Percentiles rank a stretch among this genome's conserved stretches.
These are phyloP conservation scores for Tenthredo scrophulariae DNA, from an alignment of 2,888 invertebrate species.

Conservation along the genomic window DNA sequence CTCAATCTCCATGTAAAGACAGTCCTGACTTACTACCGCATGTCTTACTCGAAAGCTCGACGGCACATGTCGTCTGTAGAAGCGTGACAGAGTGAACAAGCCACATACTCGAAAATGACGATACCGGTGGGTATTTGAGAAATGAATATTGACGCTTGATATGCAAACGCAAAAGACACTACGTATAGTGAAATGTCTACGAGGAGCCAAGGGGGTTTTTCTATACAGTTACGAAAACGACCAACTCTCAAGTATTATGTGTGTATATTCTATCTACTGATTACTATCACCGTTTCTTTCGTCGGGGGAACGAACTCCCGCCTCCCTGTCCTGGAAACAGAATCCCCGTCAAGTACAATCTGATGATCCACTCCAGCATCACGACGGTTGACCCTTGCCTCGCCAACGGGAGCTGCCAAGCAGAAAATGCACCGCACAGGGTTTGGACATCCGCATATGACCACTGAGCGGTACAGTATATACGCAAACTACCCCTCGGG, in stretches of 20 bases:
- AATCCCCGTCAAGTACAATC: constrained; percentile 72
- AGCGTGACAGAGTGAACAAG: neutral
- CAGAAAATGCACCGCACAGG: constrained; percentile 32
- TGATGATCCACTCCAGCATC: constrained; percentile 73
- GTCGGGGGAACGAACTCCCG: constrained; percentile 65
- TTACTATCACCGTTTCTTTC: constrained; percentile 72
- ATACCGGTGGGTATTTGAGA: neutral
- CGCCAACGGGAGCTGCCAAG: constrained; percentile 68
- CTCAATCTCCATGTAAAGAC: neutral
- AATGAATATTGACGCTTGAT: neutral
- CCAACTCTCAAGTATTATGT: neutral
- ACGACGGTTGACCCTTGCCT: constrained; percentile 65
- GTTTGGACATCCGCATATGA: constrained; percentile 51
- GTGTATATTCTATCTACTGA: constrained; percentile 6
- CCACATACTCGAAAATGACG: neutral
- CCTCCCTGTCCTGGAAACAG: constrained; percentile 71
- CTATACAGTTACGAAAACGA: constrained; percentile 5
- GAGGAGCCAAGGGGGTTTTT: neutral
- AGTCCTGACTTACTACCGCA: neutral
- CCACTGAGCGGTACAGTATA: constrained; percentile 60
- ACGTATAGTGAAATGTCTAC: neutral
- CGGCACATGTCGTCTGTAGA: neutral
- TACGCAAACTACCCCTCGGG: constrained; percentile 65
- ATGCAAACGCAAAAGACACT: neutral
- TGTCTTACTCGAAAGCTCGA: neutral